Conservation (phyloP, 2,797 vertebrate species). For the Gobionotothen gibberifrons region DNA sequence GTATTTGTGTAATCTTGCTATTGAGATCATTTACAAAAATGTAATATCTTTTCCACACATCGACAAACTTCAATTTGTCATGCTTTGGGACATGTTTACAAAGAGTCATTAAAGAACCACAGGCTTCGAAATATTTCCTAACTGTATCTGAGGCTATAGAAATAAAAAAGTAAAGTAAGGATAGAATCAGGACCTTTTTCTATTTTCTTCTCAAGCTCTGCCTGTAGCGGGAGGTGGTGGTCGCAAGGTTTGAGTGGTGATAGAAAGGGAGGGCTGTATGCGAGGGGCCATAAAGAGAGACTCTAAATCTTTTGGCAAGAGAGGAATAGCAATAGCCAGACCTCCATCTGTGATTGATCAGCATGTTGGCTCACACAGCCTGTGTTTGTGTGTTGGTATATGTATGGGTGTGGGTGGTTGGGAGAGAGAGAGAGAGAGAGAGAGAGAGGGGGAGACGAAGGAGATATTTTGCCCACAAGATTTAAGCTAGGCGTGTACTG, state of each 20-base stretch:
- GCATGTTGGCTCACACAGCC: conserved; percentile 62
- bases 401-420: conserved; percentile 70
- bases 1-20: not conserved
- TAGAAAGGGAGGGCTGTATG: conserved; percentile 26
- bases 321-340: conserved; percentile 62
- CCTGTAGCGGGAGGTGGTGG: conserved; percentile 36
- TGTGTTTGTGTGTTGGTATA: conserved; percentile 55
- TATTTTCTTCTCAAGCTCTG: not conserved
- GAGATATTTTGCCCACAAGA: conserved; percentile 76
- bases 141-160: not conserved
- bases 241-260: conserved; percentile 35
- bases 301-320: conserved; percentile 60
- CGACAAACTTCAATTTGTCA: not conserved
- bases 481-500: conserved; percentile 74
- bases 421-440: conserved; percentile 29
- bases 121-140: not conserved
- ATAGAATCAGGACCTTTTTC: conserved; percentile 5
- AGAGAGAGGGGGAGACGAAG: conserved; percentile 29
- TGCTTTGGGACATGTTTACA: not conserved
- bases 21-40: not conserved
- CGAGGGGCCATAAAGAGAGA: conserved; percentile 44
- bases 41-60: not conserved
- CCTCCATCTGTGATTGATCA: conserved; percentile 84
- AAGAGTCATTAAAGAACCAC: not conserved
- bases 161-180: not conserved